Evolutionary conservation across 2,113 vertebrate species (phyloP).

Genomic region (Bubalus kerabau): DNA sequence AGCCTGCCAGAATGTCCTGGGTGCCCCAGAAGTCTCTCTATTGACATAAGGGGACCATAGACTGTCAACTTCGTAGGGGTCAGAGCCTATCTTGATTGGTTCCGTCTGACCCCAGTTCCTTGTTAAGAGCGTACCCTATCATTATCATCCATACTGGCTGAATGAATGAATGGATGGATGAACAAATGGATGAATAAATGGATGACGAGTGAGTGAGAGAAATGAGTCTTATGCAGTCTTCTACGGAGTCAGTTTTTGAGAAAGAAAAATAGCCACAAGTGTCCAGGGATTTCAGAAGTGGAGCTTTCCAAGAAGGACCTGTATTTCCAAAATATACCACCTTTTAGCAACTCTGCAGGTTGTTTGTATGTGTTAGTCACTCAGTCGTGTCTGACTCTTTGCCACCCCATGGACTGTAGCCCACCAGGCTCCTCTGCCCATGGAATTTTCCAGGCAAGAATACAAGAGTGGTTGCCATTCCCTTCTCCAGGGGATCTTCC

Average conservation of each 20-base stretch:
- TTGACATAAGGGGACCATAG: background rate
- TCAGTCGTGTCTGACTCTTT: background rate
- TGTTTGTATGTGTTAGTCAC: background rate
- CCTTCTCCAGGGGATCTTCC: background rate
- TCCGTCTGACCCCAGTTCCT: background rate
- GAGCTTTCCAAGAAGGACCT: background rate
- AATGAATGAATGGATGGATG: background rate
- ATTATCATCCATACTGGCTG: background rate
- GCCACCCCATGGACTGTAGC: background rate
- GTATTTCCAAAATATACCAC: background rate
- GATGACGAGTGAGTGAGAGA: too few relatives aligned
- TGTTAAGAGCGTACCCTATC: background rate
- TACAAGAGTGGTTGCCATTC: background rate
- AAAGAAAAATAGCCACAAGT: background rate
- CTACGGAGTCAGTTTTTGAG: background rate
- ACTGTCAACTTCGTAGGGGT: accelerated
- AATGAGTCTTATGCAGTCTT: background rate
- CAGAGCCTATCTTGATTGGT: background rate
- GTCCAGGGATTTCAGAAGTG: background rate
- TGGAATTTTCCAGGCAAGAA: background rate
- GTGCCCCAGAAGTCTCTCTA: background rate
- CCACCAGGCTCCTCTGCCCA: background rate
- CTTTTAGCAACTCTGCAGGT: background rate
- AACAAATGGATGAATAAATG: background rate
- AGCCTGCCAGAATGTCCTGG: accelerated